Evolutionary conservation across 2,113 vertebrate species (phyloP).

Genomic region (Cygnus buccinator): DNA sequence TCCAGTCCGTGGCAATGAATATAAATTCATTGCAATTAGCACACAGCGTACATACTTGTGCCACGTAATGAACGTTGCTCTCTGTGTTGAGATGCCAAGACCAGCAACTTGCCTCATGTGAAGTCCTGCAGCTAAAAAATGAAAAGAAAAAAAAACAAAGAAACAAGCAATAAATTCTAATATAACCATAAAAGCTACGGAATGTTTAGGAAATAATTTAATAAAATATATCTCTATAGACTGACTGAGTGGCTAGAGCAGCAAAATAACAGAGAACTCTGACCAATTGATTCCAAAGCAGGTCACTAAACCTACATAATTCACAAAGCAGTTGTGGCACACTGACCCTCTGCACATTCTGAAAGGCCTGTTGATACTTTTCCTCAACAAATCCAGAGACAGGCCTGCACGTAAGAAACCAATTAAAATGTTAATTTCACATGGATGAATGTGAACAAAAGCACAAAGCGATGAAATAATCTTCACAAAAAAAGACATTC

Average conservation of each 20-base stretch:
- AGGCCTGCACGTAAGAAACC: background rate
- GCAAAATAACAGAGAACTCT: background rate
- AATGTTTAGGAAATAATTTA: background rate
- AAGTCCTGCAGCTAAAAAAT: constrained; percentile 83
- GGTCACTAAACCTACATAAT: background rate
- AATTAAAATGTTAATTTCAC: background rate
- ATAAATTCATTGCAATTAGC: background rate
- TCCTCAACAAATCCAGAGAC: background rate
- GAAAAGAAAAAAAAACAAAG: background rate
- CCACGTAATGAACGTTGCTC: constrained; percentile 94
- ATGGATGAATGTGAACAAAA: background rate
- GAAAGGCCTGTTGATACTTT: background rate
- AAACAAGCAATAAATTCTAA: background rate
- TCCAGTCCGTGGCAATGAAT: background rate
- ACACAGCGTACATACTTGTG: constrained; percentile 78
- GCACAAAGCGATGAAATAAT: background rate
- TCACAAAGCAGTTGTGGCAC: background rate
- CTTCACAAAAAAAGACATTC: background rate
- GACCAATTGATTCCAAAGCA: background rate
- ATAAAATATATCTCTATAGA: background rate
- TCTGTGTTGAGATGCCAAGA: constrained; percentile 94
- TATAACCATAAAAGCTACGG: background rate
- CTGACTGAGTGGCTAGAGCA: background rate
- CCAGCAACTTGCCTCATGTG: constrained; percentile 87
- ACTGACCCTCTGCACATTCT: background rate